These are phyloP conservation scores for Capreolus pygargus DNA, from an alignment of 2,113 vertebrate genomes.

Conservation along the genomic window DNA sequence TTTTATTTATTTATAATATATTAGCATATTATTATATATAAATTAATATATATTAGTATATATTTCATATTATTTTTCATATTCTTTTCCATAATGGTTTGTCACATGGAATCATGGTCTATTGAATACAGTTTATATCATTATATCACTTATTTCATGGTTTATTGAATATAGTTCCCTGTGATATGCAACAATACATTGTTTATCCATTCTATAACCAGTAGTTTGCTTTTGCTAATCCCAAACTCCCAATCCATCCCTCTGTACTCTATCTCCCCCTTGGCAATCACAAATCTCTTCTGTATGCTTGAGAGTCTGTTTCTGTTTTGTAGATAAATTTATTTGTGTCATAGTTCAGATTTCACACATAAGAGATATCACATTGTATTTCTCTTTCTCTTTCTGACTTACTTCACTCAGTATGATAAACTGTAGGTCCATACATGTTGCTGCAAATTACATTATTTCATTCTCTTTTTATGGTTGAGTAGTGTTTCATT, in stretches of 20 bases:
- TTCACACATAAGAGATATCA: not conserved
- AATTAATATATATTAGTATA: not conserved
- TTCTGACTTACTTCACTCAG: not conserved
- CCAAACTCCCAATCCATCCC: not conserved
- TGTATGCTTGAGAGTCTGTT: not conserved
- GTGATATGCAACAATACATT: not conserved
- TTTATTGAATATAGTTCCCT: not conserved
- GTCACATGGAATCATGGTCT: not conserved
- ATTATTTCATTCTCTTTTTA: not conserved
- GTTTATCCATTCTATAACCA: not conserved
- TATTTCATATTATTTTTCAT: not conserved
- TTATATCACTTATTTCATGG: not conserved
- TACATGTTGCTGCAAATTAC: not conserved
- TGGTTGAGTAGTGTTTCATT: not conserved
- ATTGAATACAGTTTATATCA: not conserved
- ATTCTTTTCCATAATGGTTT: not conserved
- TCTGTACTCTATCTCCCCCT: not conserved
- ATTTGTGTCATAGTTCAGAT: not conserved
- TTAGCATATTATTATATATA: too few relatives aligned
- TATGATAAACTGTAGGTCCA: not conserved
- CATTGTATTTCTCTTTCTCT: not conserved
- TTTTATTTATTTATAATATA: not conserved
- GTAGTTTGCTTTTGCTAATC: not conserved
- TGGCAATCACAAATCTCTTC: too few relatives aligned
- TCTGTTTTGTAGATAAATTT: not conserved